These are phyloP conservation scores for Crossocerus cetratus DNA, from an alignment of 2,888 invertebrate genomes.

Conservation along the genomic window DNA sequence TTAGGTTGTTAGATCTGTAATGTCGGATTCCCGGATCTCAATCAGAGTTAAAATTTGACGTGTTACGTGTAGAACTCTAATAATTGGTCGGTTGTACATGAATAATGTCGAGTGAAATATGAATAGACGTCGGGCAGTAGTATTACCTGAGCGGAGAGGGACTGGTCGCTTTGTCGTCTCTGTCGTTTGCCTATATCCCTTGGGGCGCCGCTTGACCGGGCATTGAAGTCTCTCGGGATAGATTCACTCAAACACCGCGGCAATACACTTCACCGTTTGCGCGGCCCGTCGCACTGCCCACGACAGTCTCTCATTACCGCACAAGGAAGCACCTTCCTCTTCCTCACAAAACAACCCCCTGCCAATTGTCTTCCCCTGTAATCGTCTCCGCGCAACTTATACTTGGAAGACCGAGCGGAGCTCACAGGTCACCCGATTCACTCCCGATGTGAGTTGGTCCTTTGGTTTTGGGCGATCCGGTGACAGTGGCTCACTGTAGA, in stretches of 20 bases:
- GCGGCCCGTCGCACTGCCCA: slow-evolving; percentile 52
- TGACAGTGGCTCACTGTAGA: slow-evolving; percentile 55
- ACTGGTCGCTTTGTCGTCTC: slow-evolving; percentile 50
- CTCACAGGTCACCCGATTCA: neutral
- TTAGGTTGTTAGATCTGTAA: no score
- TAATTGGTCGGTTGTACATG: no score
- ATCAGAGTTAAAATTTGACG: no score
- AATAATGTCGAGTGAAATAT: no score
- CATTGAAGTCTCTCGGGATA: slow-evolving; percentile 68
- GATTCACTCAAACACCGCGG: slow-evolving; percentile 66
- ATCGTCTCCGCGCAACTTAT: neutral
- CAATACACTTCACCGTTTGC: slow-evolving; percentile 62
- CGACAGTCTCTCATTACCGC: slow-evolving; percentile 53
- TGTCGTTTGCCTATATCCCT: slow-evolving; percentile 58
- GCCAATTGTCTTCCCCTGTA: slow-evolving; percentile 2
- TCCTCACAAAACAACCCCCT: slow-evolving; percentile 36
- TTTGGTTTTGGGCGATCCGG: neutral
- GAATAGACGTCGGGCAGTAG: neutral
- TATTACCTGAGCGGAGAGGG: slow-evolving; percentile 62
- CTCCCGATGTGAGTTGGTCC: neutral
- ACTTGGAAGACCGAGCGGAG: neutral
- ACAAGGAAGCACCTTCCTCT: slow-evolving; percentile 38
- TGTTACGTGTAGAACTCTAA: no score
- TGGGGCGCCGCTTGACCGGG: slow-evolving; percentile 54
- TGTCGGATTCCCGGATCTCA: no score